Conservation (phyloP, 2,113 vertebrate genomes). For the Notechis scutatus region DNA sequence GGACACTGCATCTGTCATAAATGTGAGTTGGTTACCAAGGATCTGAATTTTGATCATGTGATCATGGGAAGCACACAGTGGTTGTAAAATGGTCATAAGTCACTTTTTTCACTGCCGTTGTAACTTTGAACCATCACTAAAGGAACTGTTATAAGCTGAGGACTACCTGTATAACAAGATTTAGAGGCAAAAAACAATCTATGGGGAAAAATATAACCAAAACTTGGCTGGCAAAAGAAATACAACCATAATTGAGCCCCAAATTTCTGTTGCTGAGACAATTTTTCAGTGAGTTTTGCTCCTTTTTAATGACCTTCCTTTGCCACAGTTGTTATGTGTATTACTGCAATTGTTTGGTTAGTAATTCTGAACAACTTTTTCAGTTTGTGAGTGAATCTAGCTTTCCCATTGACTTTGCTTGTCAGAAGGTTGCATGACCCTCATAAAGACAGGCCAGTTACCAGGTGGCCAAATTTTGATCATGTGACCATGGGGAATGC, state of each 20-base stretch:
- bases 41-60: no score
- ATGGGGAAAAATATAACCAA: not conserved
- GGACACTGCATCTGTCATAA: no score
- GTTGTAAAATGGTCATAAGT: not conserved
- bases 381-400: not conserved
- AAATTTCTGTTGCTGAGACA: not conserved
- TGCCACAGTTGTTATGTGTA: not conserved
- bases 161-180: not conserved
- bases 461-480: not conserved
- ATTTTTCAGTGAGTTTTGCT: not conserved
- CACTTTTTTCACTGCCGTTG: not conserved
- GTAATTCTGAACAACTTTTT: not conserved
- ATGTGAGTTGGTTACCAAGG: no score
- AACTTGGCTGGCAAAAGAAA: not conserved
- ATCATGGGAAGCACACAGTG: no score
- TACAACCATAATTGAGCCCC: not conserved
- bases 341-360: not conserved
- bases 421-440: not conserved
- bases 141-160: no score
- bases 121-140: no score
- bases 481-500: not conserved
- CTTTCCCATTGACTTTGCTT: not conserved
- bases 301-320: not conserved
- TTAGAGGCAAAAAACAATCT: not conserved
- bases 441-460: not conserved